Percentiles rank a stretch among this genome's conserved stretches.
Evolutionary conservation across 2,113 vertebrate genomes (phyloP).

Genomic region (Prietella phreatophila): DNA sequence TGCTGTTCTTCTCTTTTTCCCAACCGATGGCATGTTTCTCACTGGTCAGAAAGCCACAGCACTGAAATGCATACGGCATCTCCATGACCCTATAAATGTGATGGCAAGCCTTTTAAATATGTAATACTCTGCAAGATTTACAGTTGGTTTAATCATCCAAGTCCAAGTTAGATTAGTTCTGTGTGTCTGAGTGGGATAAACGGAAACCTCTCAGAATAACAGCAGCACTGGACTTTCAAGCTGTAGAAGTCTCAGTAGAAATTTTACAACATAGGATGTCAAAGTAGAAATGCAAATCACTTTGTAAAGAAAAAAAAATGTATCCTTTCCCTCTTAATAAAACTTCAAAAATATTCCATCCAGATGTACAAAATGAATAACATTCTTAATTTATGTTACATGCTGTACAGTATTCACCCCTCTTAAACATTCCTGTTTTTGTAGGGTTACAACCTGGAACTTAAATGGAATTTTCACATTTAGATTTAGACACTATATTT

Average conservation of each 20-base stretch:
- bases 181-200: not conserved
- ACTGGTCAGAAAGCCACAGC: constrained; percentile 85
- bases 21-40: constrained; percentile 75
- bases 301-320: too few species aligned
- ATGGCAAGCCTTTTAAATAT: constrained; percentile 38
- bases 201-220: not conserved
- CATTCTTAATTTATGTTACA: not conserved
- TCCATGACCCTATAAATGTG: constrained; percentile 81
- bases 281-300: too few species aligned
- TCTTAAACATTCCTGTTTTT: too few species aligned
- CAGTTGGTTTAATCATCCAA: not conserved
- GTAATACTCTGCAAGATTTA: not conserved
- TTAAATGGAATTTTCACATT: too few species aligned
- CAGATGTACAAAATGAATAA: not conserved
- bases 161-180: not conserved
- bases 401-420: not conserved
- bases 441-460: not conserved
- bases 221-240: not conserved
- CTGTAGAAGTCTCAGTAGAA: not conserved
- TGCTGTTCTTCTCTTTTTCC: constrained; percentile 75
- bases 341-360: not conserved
- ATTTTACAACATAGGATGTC: not conserved
- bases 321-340: not conserved
- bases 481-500: too few species aligned
- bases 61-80: constrained; percentile 93